Evolutionary conservation across 2,797 vertebrate species (phyloP).

Genomic region (Mus caroli): DNA sequence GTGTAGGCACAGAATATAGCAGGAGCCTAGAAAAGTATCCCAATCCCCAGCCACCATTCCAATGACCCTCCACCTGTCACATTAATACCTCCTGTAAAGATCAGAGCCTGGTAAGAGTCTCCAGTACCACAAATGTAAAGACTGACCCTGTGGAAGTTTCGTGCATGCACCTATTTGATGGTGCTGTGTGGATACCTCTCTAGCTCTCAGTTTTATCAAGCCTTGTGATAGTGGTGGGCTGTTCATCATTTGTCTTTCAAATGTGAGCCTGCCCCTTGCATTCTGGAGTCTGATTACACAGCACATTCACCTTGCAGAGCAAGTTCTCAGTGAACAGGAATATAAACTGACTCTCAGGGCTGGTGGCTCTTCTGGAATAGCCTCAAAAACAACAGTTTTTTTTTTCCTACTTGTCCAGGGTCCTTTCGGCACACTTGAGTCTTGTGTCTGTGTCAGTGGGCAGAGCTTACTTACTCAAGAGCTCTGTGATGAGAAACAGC

Average conservation of each 20-base stretch:
- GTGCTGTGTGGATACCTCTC: neutral
- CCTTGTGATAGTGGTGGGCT: neutral
- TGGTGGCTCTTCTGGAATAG: neutral
- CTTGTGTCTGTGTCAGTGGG: neutral
- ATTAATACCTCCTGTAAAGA: neutral
- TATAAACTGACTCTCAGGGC: neutral
- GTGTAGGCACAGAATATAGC: neutral
- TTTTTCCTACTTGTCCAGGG: constrained; percentile 23
- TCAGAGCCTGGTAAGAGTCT: neutral
- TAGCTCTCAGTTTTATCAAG: neutral
- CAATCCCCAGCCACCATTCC: rapidly evolving
- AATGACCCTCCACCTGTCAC: neutral
- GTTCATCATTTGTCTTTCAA: neutral
- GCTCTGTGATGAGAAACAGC: constrained; percentile 5
- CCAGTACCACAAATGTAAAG: neutral
- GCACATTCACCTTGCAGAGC: neutral
- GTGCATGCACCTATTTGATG: neutral
- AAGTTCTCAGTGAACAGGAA: neutral
- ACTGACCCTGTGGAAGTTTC: neutral
- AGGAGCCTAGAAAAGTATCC: neutral
- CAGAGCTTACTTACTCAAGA: constrained; percentile 15
- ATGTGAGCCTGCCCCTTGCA: neutral
- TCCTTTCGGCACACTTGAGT: neutral
- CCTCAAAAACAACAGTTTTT: neutral
- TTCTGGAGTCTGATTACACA: constrained; percentile 18